These are phyloP conservation scores for Rhagonycha fulva DNA, from an alignment of 2,888 invertebrate species.

Conservation along the genomic window DNA sequence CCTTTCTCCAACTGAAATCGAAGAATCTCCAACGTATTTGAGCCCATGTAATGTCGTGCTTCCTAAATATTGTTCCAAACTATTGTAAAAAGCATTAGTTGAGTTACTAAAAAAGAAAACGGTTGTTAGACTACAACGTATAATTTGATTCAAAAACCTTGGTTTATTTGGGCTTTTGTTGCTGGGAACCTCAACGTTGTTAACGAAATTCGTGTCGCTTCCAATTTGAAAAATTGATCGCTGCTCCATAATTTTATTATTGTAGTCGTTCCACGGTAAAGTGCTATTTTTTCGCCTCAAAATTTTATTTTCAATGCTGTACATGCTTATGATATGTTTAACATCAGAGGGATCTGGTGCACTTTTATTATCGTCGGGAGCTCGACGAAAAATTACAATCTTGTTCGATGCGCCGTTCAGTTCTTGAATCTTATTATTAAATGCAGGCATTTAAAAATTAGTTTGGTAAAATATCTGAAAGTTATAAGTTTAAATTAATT, in stretches of 20 bases:
- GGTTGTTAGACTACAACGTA: neutral
- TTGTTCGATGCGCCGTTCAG: neutral
- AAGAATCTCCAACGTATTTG: slow-evolving; percentile 16
- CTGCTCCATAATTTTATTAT: neutral
- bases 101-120: neutral
- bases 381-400: neutral
- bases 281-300: neutral
- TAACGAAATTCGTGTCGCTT: neutral
- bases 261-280: neutral
- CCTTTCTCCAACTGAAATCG: slow-evolving; percentile 18
- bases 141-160: neutral
- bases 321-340: neutral
- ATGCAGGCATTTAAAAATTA: neutral
- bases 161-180: neutral
- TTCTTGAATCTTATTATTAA: neutral
- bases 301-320: neutral
- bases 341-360: neutral
- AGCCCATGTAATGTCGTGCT: slow-evolving; percentile 19
- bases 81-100: neutral
- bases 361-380: neutral
- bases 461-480: neutral
- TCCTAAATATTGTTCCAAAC: slow-evolving; percentile 4
- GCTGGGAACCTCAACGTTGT: neutral
- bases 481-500: neutral
- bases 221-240: neutral